Percentiles rank a stretch among this genome's conserved stretches.
Evolutionary conservation across 2,888 invertebrate species (phyloP).

Genomic region (Cosmorhoe ocellata): DNA sequence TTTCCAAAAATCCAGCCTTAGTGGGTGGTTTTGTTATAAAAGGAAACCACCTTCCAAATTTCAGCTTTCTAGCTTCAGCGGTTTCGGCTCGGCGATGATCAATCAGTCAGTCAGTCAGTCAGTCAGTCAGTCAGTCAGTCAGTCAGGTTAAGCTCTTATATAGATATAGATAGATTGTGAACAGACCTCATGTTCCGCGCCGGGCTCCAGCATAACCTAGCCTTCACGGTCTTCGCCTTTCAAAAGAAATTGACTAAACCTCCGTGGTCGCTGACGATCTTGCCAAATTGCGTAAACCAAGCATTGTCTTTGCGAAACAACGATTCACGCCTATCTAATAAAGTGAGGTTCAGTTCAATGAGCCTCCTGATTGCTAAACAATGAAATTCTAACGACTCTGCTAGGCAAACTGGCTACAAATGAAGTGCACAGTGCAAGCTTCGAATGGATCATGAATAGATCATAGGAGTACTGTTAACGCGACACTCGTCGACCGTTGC

Average conservation of each 20-base stretch:
- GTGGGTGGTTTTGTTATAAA: no score
- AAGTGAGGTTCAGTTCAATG: background rate
- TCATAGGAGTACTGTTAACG: conserved; percentile 53
- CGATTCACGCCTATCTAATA: conserved; percentile 16
- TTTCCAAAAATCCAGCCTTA: no score
- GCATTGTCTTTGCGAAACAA: conserved; percentile 31
- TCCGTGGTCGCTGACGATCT: conserved; percentile 22
- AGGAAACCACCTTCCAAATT: no score
- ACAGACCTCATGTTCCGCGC: conserved; percentile 62
- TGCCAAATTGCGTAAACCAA: conserved; percentile 31
- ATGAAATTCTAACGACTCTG: conserved; percentile 25
- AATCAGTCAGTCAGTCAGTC: no score
- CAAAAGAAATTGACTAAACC: conserved; percentile 28
- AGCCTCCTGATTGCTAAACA: conserved; percentile 25
- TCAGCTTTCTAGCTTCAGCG: no score
- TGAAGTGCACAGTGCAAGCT: conserved; percentile 15
- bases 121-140: no score
- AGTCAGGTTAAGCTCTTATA: no score
- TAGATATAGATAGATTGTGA: no score
- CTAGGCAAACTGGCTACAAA: conserved; percentile 20
- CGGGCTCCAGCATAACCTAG: conserved; percentile 45
- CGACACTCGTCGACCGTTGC: conserved; percentile 35
- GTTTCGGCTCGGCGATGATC: no score
- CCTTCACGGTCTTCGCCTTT: conserved; percentile 48
- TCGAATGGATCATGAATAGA: conserved; percentile 42